phyloP scores from a whole-genome alignment of 2,888 invertebrate genomes.

The Matsumyia berberina region DNA sequence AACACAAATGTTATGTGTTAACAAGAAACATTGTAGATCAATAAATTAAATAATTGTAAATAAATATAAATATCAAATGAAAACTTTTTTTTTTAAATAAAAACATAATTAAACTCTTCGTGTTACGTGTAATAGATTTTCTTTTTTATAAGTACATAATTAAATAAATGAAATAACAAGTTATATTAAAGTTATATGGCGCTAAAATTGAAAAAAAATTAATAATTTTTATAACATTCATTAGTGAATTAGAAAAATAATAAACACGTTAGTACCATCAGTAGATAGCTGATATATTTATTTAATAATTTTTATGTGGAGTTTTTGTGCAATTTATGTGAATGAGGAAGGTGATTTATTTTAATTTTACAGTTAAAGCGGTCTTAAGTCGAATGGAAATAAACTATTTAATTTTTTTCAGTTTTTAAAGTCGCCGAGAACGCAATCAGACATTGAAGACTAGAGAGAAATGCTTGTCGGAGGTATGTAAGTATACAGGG shows the following conservation, averaged over 20 bases:
- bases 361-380: too few relatives aligned
- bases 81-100: constrained; percentile 22
- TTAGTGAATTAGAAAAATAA: constrained; percentile 2
- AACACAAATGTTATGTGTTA: constrained; percentile 8
- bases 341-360: too few relatives aligned
- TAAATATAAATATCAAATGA: constrained; percentile 29
- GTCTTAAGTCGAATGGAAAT: too few relatives aligned
- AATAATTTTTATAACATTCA: constrained; percentile 5
- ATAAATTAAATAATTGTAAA: constrained; percentile 45
- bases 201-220: neutral
- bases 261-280: constrained; percentile 14
- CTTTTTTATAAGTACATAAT: constrained; percentile 1
- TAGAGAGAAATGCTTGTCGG: too few relatives aligned
- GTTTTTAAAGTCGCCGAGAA: too few relatives aligned
- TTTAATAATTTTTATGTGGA: neutral
- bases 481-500: too few relatives aligned
- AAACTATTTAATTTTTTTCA: too few relatives aligned
- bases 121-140: constrained; percentile 33
- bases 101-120: constrained; percentile 6
- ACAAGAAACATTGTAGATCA: neutral
- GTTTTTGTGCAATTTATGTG: neutral
- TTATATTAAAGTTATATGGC: neutral
- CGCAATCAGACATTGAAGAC: too few relatives aligned
- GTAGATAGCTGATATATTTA: neutral
- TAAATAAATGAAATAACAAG: constrained; percentile 17